Base-by-base conservation (phyloP, 2,797 vertebrate genomes). In the Pachyuromys duprasi region DNA sequence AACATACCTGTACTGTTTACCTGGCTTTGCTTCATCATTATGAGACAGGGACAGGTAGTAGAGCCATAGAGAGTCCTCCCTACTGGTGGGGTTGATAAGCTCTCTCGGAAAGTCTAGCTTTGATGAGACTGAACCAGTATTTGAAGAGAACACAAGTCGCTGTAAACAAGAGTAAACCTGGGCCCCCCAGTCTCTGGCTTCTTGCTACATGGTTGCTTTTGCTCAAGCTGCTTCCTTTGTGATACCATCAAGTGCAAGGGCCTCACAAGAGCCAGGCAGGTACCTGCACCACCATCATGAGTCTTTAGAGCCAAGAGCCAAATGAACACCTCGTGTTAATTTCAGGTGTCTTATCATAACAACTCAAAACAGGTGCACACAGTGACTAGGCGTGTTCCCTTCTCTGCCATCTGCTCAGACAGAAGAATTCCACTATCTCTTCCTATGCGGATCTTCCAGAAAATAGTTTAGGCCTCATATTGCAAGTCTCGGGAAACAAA, bases 401-500 rank as follows among this genome's bases (percentile, higher is more conserved):
- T 87, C 24, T 20, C 22, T 76, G 22, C 7, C 65, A 39, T 20
- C 63, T 13, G 2, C 8, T 20, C 55, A 83, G 62, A 82, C 63
- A 93, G 78, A 93, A 12, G 4, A 28, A 76, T 14, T 70, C 60
- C 26, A 42, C 24, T n/a, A 1, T 70, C 78, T 86, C 88, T 76
- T 88, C 86, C 75, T 18, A 39, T 55, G 53, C n/a, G 72, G 53
- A 9, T 78, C 28, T 93, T 94, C 75, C n/a, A 49, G 79, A 74
- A 82, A 89, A 87, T 8, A 88, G 69, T 60, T 94, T 87, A 53
- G 53, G 65, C 84, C 45, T 75, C 42, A 83, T 80, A 57, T 49
- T 90, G 70, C 60, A 75, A 79, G 80, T 79, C 31, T 31, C 63
- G 62, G n/a, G 49, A 63, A 39, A 79, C 60, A 65, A 75, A 90